Conservation (phyloP, 2,888 invertebrate species). For the Agrotis clavis region DNA sequence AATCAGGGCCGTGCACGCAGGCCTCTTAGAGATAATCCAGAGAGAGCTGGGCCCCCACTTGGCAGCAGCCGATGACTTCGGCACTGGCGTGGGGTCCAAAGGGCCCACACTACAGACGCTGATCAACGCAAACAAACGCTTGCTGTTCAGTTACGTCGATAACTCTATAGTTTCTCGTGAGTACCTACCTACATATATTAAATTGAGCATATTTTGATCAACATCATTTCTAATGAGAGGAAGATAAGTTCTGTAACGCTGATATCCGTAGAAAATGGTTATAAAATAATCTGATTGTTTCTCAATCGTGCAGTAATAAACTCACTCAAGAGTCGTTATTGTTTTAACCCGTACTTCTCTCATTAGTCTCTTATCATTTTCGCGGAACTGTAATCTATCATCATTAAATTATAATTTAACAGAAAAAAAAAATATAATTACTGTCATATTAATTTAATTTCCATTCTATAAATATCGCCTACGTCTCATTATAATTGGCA, state of each 20-base stretch:
- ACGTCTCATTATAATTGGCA: constrained; percentile 6
- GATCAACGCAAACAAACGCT: constrained; percentile 84
- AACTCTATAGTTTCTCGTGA: constrained; percentile 83
- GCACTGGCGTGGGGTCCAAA: constrained; percentile 80
- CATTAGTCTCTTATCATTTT: constrained; percentile 6
- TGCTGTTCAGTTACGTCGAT: constrained; percentile 91
- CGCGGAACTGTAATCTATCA: background rate
- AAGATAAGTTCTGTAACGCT: too few species aligned
- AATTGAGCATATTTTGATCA: too few species aligned
- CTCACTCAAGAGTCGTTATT: background rate
- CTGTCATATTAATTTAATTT: constrained; percentile 21
- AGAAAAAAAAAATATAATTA: background rate
- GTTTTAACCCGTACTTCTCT: background rate
- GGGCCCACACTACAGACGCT: constrained; percentile 88
- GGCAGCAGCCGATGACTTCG: constrained; percentile 84
- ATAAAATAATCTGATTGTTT: too few species aligned
- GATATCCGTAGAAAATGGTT: too few species aligned
- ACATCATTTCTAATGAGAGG: background rate
- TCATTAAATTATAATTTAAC: constrained; percentile 1
- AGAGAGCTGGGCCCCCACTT: constrained; percentile 91
- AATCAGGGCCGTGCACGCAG: constrained; percentile 87
- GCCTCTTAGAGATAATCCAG: constrained; percentile 90
- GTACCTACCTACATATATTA: too few species aligned
- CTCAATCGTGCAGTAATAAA: background rate
- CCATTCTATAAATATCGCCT: background rate